Conservation (phyloP, 2,113 vertebrate genomes). For the Garra rufa region DNA sequence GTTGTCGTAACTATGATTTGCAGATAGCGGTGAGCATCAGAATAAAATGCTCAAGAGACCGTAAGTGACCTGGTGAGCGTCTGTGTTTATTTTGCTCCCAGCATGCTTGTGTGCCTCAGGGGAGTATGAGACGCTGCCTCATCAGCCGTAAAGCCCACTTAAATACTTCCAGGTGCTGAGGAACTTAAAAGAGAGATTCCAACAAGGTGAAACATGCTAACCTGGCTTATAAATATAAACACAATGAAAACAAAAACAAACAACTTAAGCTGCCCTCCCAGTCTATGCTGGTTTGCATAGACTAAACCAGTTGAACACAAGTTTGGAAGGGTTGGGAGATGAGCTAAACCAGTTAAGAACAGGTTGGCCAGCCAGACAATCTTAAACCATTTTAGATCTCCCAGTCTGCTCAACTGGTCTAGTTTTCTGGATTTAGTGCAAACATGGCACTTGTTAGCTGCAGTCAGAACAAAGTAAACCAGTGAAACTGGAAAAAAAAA, state of each 20-base stretch:
- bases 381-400: too few species aligned
- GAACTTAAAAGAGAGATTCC: background rate
- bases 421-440: too few species aligned
- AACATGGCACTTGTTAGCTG: too few species aligned
- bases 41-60: slow-evolving; percentile 16
- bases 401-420: too few species aligned
- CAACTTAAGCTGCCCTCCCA: background rate
- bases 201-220: slow-evolving; percentile 20
- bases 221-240: background rate
- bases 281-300: background rate
- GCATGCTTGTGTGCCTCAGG: background rate
- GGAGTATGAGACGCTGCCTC: background rate
- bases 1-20: background rate
- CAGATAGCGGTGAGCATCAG: slow-evolving; percentile 6
- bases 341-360: too few species aligned
- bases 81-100: slow-evolving; percentile 24
- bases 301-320: background rate
- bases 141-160: slow-evolving; percentile 26
- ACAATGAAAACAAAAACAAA: background rate
- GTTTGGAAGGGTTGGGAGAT: too few species aligned
- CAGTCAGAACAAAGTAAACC: too few species aligned
- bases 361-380: too few species aligned
- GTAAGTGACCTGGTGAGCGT: slow-evolving; percentile 39
- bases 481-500: too few species aligned
- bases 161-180: slow-evolving; percentile 4